Evolutionary conservation across 1,140 invertebrate species (phyloP), one percentile per base, ranked within the genome.

Genomic region (Phthorimaea operculella): DNA sequence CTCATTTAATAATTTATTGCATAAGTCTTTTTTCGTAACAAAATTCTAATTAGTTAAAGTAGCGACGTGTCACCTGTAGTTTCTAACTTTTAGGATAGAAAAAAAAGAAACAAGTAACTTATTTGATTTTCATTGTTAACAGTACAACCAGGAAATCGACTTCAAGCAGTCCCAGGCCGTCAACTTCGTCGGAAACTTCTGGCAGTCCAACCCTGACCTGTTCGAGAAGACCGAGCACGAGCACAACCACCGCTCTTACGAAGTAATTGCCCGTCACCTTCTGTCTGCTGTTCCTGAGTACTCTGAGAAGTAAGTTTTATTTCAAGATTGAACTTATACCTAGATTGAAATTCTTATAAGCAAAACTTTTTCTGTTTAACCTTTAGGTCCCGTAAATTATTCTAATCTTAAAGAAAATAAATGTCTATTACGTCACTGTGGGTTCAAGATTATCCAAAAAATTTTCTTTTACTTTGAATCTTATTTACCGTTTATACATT

Each of bases 151-250:
- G 7, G 79, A 83, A 17, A 69, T 88, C 15, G 72, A 87, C 51
- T 75, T 90, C n/a, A 80, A 80, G 60, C 77, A 85, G 12, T 74
- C 86, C 1, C 83, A 88, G 11, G 82, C 85, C 21, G 66, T 91
- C 50, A 87, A 91, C 68, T 87, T 88, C 52, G 83, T 94, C 36
- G 91, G 89, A 33, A 90, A 92, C 68, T 78, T 91, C 49, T 89
- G 92, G 64, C 90, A 93, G 86, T 87, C 87, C 7, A 92, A 92
- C 65, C 76, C 80, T 14, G 90, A 92, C 58, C 88, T 89, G 5
- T 86, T 86, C 58, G 90, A 92, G 65, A 74, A 76, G 21, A 74
- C 85, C 55, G 90, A 85, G 66, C 91, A 90, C 44, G 70, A 87
- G 39, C 80, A 87, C 59, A 82, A 87, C 63, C 87, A 86, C 56